Base-by-base conservation (phyloP, 64 coral and sea anemone species). In the Stichodactyla helianthus region DNA sequence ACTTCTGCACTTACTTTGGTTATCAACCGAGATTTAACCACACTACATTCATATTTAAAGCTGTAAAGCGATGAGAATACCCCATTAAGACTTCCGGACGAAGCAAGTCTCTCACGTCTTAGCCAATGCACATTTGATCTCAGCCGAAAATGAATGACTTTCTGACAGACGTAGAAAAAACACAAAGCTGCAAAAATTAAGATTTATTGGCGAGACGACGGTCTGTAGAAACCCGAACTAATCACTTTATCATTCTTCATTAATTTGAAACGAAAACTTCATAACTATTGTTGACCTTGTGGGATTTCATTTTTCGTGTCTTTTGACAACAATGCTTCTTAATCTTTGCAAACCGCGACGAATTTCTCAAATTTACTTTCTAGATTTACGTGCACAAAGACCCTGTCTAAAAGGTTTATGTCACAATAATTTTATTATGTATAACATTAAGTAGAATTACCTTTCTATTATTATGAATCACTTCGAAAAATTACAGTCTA, bases 1-100 rank as follows among this genome's bases (percentile, higher is more conserved):
- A 35, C 68, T 31, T 13, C 68, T 74, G 25, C 68, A 26, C 68
- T 74, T 74, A 74, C 68, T 74, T 9, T n/a, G 25, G 68, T 23
- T 74, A 74, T 26, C 68, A 74, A 74, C 22, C 68, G 68, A 74
- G 68, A 74, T 74, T 74, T 74, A 74, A 35, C 68, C 68, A 74
- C 68, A 31, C n/a, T 74, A 2, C 12, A 74, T 74, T 28, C 68
- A 74, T 74, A 74, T 74, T 74, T 28, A 74, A 74, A 68, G 63
- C 19, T 23, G 63, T 26, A 6, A 20, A 68, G 19, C 63, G 68
- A 74, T 74, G 22, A 74, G 68, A 65, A 20, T 65, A 65, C 62
- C 9, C 20, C 62, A 65, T 65, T 22, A 65, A n/a, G 19, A 19
- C 68, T 74, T 74, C 68, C 68, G 68, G 68, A 10, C 68, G 13